Evolutionary conservation across 2,888 invertebrate genomes (phyloP).

Genomic region (Pachydiplax longipennis): DNA sequence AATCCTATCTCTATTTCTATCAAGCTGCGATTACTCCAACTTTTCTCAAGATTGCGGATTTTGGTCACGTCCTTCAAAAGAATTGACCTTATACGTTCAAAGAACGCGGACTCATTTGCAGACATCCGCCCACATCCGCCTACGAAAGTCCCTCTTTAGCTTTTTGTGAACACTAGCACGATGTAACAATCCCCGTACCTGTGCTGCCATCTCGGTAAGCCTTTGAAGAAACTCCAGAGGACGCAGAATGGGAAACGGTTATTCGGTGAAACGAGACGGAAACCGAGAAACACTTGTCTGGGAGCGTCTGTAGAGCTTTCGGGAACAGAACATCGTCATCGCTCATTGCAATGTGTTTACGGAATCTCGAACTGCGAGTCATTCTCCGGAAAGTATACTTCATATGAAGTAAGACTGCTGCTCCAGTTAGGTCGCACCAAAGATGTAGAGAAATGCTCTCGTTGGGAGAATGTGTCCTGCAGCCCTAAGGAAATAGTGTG

Average conservation of each 20-base stretch:
- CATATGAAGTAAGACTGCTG: too few relatives aligned
- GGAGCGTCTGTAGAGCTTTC: neutral
- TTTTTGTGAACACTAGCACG: too few relatives aligned
- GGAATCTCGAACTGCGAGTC: neutral
- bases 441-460: neutral
- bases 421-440: too few relatives aligned
- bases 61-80: too few relatives aligned
- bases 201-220: neutral
- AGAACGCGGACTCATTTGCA: too few relatives aligned
- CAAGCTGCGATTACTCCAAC: too few relatives aligned
- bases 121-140: too few relatives aligned
- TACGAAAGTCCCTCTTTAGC: too few relatives aligned
- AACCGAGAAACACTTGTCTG: neutral
- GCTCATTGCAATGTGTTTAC: slow-evolving; percentile 13
- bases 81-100: too few relatives aligned
- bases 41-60: too few relatives aligned
- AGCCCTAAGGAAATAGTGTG: neutral
- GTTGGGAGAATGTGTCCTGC: neutral
- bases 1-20: too few relatives aligned
- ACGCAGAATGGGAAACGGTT: neutral
- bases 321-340: too few relatives aligned
- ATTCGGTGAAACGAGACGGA: neutral
- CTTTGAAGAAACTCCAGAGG: neutral
- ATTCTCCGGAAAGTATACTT: neutral
- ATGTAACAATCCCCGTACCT: neutral